Evolutionary conservation across 1,140 invertebrate species (phyloP), one percentile per base, ranked within the genome.

Genomic region (Chionoecetes opilio): DNA sequence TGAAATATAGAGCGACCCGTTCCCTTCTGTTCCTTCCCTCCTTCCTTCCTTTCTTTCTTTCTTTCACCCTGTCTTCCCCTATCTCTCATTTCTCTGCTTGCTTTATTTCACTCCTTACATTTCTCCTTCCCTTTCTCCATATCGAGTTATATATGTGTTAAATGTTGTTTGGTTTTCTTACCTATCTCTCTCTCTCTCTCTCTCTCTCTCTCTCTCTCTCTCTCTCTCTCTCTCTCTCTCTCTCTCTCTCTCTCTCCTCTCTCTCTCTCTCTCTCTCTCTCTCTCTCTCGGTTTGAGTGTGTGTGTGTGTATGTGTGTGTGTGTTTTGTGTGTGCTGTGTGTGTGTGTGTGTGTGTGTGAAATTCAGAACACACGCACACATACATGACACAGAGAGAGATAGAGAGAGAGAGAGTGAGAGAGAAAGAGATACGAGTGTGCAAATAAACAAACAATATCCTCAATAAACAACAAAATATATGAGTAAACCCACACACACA

Each of bases 171-270:
- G 53, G 53, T 26, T 63, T 3, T 63, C 26, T 2, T 63, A 3
- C 21, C 53, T 63, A 8, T 63, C 53, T 63, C 53, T 63, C 53
- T 63, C 53, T 63, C 53, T 63, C 53, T 63, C 53, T 63, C 53
- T 63, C 53, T 63, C 53, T 63, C 53, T 63, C 53, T 63, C 53
- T 63, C 53, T 63, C 53, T 63, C 53, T 63, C 53, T 63, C 53
- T 63, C 53, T 63, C 53, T 63, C 53, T 63, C 53, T 63, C 53
- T 63, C 53, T 63, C 53, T 63, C 53, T 63, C 53, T 75, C 63
- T 53, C 46, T 53, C 46, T 53, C 46, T 53, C 46, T 53, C 46
- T 53, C 46, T 53, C 46, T 53, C 46, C 46, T 53, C 46, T 53
- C 46, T 53, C 46, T 53, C 46, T 53, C 46, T 53, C 46, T 53